Evolutionary conservation across 1,140 invertebrate genomes (phyloP), one percentile per base, ranked within the genome.

Genomic region (Trachymyrmex septentrionalis): DNA sequence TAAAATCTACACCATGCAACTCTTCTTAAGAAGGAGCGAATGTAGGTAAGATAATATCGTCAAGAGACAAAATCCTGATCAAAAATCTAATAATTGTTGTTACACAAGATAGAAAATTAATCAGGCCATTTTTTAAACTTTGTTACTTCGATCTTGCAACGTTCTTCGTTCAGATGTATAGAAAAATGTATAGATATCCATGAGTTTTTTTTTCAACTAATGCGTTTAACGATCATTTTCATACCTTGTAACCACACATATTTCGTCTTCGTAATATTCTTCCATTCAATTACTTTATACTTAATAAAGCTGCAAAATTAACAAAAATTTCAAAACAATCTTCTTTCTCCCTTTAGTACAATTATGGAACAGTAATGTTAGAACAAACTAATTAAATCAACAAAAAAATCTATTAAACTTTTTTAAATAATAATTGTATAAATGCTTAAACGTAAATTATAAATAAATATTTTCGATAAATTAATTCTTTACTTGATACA

Each of bases 51-150:
- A 12, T 69, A 21, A 14, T 69, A 21, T 67, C 10, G 3, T 1
- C 57, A 30, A 75, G 27, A 44, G n/a, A 30, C 61, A 44, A 21
- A 66, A 27, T 21, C 6, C 44, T 30, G 48, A 69, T 55, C 14
- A 9, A 27, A 78, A 67, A 80, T 53, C 63, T 78, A 44, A 78
- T 78, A 67, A 14, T 2, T 27, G 19, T n/a, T 67, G 61, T 67
- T 44, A 80, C 27, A 53, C 12, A 53, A 53, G n/a, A 24, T 38
- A 7, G 63, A 53, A 80, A 80, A 80, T 80, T 53, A 80, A 80
- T 6, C 14, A 44, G 21, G 0, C 44, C 27, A n/a, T 38, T 24
- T 38, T 24, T 16, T 27, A 2, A 67, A 69, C 4, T 80, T 67
- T 2, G 44, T 67, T 50, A 67, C 7, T 53, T 19, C 44, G 27